phyloP scores from a whole-genome alignment of 2,797 vertebrate genomes.

The Squalus acanthias region DNA sequence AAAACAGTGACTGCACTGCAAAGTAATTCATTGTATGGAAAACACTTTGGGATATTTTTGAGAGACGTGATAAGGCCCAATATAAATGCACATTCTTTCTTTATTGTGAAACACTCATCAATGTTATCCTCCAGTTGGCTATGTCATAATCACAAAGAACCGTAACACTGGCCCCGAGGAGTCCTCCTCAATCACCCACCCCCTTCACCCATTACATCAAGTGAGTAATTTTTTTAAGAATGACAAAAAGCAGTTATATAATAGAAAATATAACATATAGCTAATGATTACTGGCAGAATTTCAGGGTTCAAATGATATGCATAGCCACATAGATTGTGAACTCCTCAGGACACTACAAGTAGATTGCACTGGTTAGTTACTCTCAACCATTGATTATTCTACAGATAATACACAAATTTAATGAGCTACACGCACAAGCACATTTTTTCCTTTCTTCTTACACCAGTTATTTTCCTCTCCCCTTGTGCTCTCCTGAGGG shows the following conservation, averaged over 20 bases:
- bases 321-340: background rate
- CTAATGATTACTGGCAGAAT: background rate
- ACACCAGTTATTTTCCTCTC: no score
- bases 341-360: background rate
- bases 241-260: background rate
- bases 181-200: background rate
- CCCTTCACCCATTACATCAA: background rate
- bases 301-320: background rate
- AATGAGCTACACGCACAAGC: background rate
- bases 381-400: background rate
- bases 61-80: background rate
- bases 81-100: slow-evolving; percentile 2
- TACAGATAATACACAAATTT: background rate
- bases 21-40: background rate
- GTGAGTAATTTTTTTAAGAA: background rate
- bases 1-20: background rate
- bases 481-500: background rate
- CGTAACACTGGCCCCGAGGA: background rate
- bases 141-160: background rate
- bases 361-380: background rate
- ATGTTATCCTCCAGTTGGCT: background rate
- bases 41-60: slow-evolving; percentile 5
- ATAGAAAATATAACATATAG: background rate
- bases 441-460: background rate
- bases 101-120: background rate